Base-by-base conservation (phyloP, 2,113 vertebrate genomes). In the Stegostoma tigrinum region DNA sequence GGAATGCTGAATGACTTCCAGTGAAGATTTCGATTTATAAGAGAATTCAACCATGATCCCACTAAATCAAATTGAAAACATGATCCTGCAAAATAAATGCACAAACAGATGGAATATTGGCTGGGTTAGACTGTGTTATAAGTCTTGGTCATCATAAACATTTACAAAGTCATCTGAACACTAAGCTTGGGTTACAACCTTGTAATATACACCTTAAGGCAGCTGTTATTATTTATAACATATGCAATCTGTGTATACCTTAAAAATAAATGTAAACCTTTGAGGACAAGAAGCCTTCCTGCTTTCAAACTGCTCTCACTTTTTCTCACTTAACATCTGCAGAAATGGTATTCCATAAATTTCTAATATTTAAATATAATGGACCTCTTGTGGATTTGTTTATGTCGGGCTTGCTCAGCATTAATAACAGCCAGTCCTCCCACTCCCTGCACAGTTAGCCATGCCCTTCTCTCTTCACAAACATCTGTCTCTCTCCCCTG, bases 221-320 rank as follows among this genome's bases (percentile, higher is more conserved):
- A 93, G 89, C 89, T 93, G 89, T 93, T 93, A 66, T 93, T 93
- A 93, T 93, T 93, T 93, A 93, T 93, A 93, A 67, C 66, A 6
- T 93, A 93, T 66, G 66, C 61, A 42, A 93, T 64, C 61, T 93
- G 89, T 67, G 61, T 93, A 34, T 93, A 93, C 64, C 89, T 93
- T 93, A n/a, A 93, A 66, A 93, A 67, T n/a, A 66, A 93, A 67
- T 8, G 89, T 93, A 93, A 93, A 93, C 89, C 61, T 93, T 45
- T 19, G 89, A 93, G 61, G 64, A 93, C 61, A 19, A 61, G 89
- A 93, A 93, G 89, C n/a, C n/a, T 66, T 93, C 66, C 89, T 38
- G 89, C 61, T 67, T 67, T 93, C 89, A 38, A 66, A 93, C 34
- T 38, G 15, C 7, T 0, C 61, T 38, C 61, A 93, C n/a, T 66